Evolutionary conservation across 2,113 vertebrate genomes (phyloP), one percentile per base, ranked within the genome.

Genomic region (Copsychus sechellarum): DNA sequence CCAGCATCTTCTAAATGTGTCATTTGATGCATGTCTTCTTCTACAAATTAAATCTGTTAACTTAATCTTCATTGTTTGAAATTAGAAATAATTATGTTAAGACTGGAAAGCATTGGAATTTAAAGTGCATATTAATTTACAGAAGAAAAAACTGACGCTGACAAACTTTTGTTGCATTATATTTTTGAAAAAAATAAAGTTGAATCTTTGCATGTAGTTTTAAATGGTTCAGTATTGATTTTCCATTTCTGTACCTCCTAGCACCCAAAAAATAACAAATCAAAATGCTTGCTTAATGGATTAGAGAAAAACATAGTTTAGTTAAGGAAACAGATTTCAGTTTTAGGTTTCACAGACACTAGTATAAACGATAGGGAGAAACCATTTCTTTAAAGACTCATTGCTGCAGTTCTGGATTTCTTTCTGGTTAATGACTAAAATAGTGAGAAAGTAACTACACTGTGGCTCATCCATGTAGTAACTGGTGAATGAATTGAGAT

Each of bases 261-360:
- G 34, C 57, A 76, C 65, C 34, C 85, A 82, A 93, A 93, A 91
- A 94, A 94, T 69, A 84, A 92, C 83, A 88, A 86, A 82, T 26
- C 66, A 86, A n/a, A 15, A 36, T 8, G 22, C 26, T 38, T 51
- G 47, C 66, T 78, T 90, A 64, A 80, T 43, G 72, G 82, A 77
- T 92, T 66, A 90, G 53, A 85, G 51, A 65, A 42, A 90, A 94
- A 62, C 33, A 85, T 5, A 26, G 28, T 79, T 92, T 54, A 81
- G 76, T 71, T 64, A 92, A 86, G 56, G 85, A 90, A 96, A 54
- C 1, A 71, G 47, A 50, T 78, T 94, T 90, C 31, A 86, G 47
- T 71, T 88, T 88, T 66, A 43, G 29, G 47, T 90, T 93, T 86
- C 79, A 74, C 43, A 74, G 60, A 28, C 33, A 26, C 28, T 42